Evolutionary conservation across 2,113 vertebrate species (phyloP), one percentile per base, ranked within the genome.

Genomic region (Scartelaos histophorus): DNA sequence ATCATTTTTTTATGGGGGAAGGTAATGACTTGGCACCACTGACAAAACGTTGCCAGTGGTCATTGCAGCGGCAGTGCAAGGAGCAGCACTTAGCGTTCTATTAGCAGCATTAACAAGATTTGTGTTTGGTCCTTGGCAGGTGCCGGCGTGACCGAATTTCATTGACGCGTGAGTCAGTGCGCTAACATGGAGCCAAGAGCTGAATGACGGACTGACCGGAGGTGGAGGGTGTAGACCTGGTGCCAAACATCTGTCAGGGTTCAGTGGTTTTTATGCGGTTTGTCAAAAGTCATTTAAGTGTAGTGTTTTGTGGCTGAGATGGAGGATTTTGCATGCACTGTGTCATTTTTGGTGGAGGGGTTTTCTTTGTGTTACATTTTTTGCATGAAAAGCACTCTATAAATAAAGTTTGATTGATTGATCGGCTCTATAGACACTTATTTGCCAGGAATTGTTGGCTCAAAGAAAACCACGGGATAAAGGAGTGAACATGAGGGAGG

Each of bases 1-100:
- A 71, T 34, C 10, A 51, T 66, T 60, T 57, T n/a, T 21, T 75
- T 54, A 46, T 29, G 35, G 49, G 12, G 35, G 70, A 70, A 69
- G 73, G 61, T 58, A 80, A 75, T 77, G 25, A 79, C 29, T 79
- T 65, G 24, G 66, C 67, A 54, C 17, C 17, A 11, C 49, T 54
- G 73, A 60, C 22, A 74, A 0, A 1, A 7, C 21, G 22, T n/a
- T 34, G 64, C 13, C 66, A 80, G 62, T 16, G 57, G 76, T 75
- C 49, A 67, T 43, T 3, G 24, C 65, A 72, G 71, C 73, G 16
- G 46, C 3, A 1, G 68, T 69, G 76, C 69, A 69, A 68, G 53
- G 74, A 71, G 29, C 19, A 21, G 66, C 45, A 76, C 65, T 83
- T 70, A 68, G 68, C 53, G 38, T 65, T 24, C 22, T 35, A 67